Base-by-base conservation (phyloP, 2,888 invertebrate genomes). In the Lasioglossum malachurum region DNA sequence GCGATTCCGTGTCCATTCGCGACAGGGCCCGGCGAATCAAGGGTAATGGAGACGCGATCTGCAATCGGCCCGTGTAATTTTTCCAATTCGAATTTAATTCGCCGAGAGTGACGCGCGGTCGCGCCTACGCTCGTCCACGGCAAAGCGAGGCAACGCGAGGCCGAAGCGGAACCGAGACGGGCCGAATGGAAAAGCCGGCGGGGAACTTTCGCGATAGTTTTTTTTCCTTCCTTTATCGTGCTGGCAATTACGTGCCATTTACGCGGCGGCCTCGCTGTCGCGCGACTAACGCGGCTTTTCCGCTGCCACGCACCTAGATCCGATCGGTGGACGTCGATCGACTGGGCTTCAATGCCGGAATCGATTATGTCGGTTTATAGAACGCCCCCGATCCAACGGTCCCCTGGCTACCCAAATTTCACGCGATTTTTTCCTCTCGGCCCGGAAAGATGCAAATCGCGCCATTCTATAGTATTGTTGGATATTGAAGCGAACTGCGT, bases 81-180 rank as follows among this genome's bases (percentile, higher is more conserved):
- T 87, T 75, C 57, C 86, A 86, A 87, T 89, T 88, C 84, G 78
- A 90, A 90, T 90, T 79, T 84, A 86, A 89, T 90, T 86, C 80
- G 16, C 16, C n/a, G 23, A 53, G 53, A 71, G 71, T 72, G 73
- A 57, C 12, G 57, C 44, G 23, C 35, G 38, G 69, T 5, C 27
- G 41, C 27, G 49, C 35, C 81, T 74, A 46, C 57, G 23, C 75
- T 23, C 64, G 74, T 71, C 80, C 44, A 53, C 57, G n/a, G 53
- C 23, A 53, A 23, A 53, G 38, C 41, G 49, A 49, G 49, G 49
- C 27, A n/a, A 75, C 71, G 76, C 60, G 73, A n/a, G 75, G 31
- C 31, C 31, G 75, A 77, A 69, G 80, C 44, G 27, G 41, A 72
- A 75, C 71, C 67, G 73, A 46, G 77, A 71, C 64, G 75, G 31